These are phyloP conservation scores for Epizoanthus rinbou DNA, from an alignment of 92 coral and sea anemone species.

Conservation along the genomic window DNA sequence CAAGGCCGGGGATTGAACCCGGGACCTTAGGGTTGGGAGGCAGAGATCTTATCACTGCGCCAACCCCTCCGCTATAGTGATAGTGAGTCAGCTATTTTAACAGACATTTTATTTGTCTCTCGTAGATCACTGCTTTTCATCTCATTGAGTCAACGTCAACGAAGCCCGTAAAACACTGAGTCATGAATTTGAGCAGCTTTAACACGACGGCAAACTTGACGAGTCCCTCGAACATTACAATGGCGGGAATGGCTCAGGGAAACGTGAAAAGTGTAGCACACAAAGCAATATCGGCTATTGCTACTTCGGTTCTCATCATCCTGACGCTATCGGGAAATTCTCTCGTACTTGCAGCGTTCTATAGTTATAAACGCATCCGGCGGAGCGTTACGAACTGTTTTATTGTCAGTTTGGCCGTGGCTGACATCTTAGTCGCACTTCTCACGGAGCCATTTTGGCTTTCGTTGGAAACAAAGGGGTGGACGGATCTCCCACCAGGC, in stretches of 20 bases:
- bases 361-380: slow-evolving; percentile 80
- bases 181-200: neutral
- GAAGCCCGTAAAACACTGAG: neutral
- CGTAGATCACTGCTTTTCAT: neutral
- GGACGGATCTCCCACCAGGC: slow-evolving; percentile 72
- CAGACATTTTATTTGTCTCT: neutral
- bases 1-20: no score
- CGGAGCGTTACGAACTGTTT: slow-evolving; percentile 93
- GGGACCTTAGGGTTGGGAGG: no score
- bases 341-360: slow-evolving; percentile 86
- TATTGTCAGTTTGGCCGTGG: slow-evolving; percentile 88
- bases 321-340: slow-evolving; percentile 86
- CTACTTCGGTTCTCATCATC: slow-evolving; percentile 73
- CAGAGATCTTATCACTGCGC: no score
- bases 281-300: slow-evolving; percentile 81
- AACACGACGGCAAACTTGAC: neutral
- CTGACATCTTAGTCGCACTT: slow-evolving; percentile 91
- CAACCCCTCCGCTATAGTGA: no score
- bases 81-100: neutral
- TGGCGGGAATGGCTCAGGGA: neutral
- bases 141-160: neutral
- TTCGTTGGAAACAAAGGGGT: slow-evolving; percentile 76
- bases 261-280: slow-evolving; percentile 55
- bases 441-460: slow-evolving; percentile 98
- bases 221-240: neutral